Base-by-base conservation (phyloP, 2,797 vertebrate genomes). In the Periophthalmus magnuspinnatus region DNA sequence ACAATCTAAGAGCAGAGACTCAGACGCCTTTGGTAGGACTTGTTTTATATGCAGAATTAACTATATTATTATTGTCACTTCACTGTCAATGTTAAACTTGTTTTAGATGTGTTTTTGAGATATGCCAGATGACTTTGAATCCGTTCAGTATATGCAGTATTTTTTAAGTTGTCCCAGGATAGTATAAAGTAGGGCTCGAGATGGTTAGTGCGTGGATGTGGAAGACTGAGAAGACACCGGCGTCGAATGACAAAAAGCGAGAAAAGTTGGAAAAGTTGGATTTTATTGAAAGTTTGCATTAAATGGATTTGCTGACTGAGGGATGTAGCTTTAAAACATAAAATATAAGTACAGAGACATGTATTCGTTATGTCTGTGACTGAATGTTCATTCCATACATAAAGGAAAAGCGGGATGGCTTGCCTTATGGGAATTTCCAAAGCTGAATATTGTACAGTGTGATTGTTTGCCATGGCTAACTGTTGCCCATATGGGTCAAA, bases 381-480 rank as follows among this genome's bases (percentile, higher is more conserved):
- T 54, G 59, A 69, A 70, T 19, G 34, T 65, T 50, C 13, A 63
- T 45, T 63, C 61, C 38, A 47, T 13, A 63, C 61, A 47, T 45
- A 61, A 45, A 47, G 61, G 61, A 63, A 24, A 45, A 63, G 62
- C 82, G 87, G 84, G 92, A 87, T 88, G 86, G 81, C 86, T 81
- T 76, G 85, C 85, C 85, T 90, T 88, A 85, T 86, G 90, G 86
- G 90, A 89, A 91, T 92, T 91, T 89, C 89, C 87, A 91, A 93
- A 93, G 89, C 88, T 78, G 85, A 91, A 87, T 59, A 17, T 82
- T 87, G 91, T 90, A 91, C 88, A 91, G 91, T 90, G 91, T 91
- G 93, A 92, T 93, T 94, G 92, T 95, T 94, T 94, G 94, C 93
- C 94, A 89, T 90, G 90, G 88, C 90, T 86, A 88, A 91, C 91